These are phyloP conservation scores for Amphimedon queenslandica DNA, from an alignment of 37 sponge, comb jelly and placozoan genomes.

Conservation along the genomic window DNA sequence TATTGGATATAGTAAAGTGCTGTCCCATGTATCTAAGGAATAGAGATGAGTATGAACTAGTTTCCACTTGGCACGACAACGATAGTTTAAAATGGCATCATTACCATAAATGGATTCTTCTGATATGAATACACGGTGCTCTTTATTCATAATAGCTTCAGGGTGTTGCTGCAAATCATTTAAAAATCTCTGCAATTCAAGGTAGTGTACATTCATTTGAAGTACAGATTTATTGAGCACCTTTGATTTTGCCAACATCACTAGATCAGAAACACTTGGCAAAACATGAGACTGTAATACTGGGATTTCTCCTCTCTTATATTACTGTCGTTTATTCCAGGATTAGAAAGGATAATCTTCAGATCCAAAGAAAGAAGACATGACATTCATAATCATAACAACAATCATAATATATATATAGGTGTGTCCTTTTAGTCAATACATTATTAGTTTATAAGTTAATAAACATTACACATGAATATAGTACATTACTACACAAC, in stretches of 20 bases:
- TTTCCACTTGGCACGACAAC: neutral
- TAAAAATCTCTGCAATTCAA: slow-evolving; percentile 9
- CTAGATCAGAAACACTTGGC: too few species aligned
- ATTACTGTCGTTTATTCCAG: too few species aligned
- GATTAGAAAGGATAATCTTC: too few species aligned
- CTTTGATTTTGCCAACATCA: slow-evolving; percentile 12
- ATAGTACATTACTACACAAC: too few species aligned
- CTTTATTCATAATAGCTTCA: neutral
- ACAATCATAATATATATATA: too few species aligned
- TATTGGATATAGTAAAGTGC: neutral
- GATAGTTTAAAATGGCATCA: neutral
- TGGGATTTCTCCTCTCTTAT: too few species aligned
- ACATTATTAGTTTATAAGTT: too few species aligned
- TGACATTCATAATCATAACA: too few species aligned
- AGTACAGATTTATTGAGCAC: neutral
- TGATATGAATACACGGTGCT: neutral
- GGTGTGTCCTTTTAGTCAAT: too few species aligned
- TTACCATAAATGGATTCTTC: neutral
- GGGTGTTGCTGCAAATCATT: neutral
- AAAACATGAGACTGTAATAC: too few species aligned
- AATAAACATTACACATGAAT: too few species aligned
- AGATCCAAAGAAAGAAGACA: too few species aligned
- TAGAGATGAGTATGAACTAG: neutral
- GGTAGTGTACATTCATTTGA: slow-evolving; percentile 13
- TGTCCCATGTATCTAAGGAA: neutral